Base-by-base conservation (phyloP, 2,113 vertebrate genomes). In the Thamnophis sirtalis region DNA sequence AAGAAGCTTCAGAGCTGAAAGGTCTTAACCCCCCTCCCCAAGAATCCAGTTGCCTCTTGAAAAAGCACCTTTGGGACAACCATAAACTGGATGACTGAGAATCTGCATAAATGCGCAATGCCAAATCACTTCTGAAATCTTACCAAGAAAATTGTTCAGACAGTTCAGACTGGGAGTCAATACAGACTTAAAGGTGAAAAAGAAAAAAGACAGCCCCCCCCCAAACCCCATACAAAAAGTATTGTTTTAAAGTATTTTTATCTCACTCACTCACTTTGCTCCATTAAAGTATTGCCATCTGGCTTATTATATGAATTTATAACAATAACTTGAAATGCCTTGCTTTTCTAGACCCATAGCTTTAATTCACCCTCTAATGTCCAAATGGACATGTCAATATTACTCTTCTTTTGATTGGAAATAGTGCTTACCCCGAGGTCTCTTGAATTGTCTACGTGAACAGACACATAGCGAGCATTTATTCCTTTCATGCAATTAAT, bases 371-470 rank as follows among this genome's bases (percentile, higher is more conserved):
- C 13, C 8, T 53, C 49, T 54, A 87, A 80, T 19, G 1, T 43
- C 33, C 17, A 80, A 43, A 21, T 5, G 43, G 49, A 38, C 10
- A 89, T 26, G 50, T 22, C 43, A 28, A 13, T 1, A 15, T 73
- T 84, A 28, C 17, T 58, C 22, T 63, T 91, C 5, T 28, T 54
- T 90, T n/a, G 7, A 26, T n/a, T 43, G 33, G 19, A 80, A 80
- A 43, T 33, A 80, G 33, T 73, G 94, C 98, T 98, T 97, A 99
- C 99, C 98, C 99, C 99, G 89, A 99, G 98, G 96, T 99, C 99
- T 93, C 99, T 98, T 93, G 99, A 99, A 97, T 99, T 99, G 97
- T 99, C 99, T 84, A 99, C 98, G 21, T 99, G 99, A 88, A 99
- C 98, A 90, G 98, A 99, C 9, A 99, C 98, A 1, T 98, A 99